Base-by-base conservation (phyloP, 2,888 invertebrate species). In the Drosophila kambysellisi region DNA sequence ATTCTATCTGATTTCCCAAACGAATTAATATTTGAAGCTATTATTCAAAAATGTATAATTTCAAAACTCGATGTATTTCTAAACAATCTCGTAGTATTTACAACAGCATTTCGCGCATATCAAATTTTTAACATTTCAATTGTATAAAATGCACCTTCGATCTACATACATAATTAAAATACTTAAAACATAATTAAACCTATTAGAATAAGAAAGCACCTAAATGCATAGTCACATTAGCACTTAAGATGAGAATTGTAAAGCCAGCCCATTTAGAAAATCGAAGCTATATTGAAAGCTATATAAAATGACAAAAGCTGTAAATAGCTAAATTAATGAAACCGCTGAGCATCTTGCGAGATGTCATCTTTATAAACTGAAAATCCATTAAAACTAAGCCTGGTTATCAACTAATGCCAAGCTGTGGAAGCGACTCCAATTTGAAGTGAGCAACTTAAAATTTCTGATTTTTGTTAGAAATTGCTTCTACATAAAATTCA, bases 81-180 rank as follows among this genome's bases (percentile, higher is more conserved):
- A 39, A 50, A 25, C 30, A 20, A 66, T 61, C 61, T 61, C 37
- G 53, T 46, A 25, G 41, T 8, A 67, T 46, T 71, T 39, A 15
- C 20, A 64, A 57, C 20, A 37, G 78, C 76, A 80, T 73, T 73
- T 82, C 33, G 67, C 68, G 78, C 88, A 85, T 83, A 85, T 85
- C 83, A 85, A 73, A 59, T 76, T 73, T 60, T 52, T 15, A 73
- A 69, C 70, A 82, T 84, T 83, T 88, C 85, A 85, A 83, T 88
- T 83, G 83, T 83, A 79, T 71, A 81, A 79, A 79, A 77, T 56
- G 76, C 81, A 80, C 79, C 53, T 70, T 76, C 63, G 52, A 76
- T 60, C 62, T 59, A 61, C 43, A 67, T 59, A 72, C 7, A 17
- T 29, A 29, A 60, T 74, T 48, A n/a, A 60, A 65, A 51, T 58